Evolutionary conservation across 2,113 vertebrate genomes (phyloP).

Genomic region (Addax nasomaculatus): DNA sequence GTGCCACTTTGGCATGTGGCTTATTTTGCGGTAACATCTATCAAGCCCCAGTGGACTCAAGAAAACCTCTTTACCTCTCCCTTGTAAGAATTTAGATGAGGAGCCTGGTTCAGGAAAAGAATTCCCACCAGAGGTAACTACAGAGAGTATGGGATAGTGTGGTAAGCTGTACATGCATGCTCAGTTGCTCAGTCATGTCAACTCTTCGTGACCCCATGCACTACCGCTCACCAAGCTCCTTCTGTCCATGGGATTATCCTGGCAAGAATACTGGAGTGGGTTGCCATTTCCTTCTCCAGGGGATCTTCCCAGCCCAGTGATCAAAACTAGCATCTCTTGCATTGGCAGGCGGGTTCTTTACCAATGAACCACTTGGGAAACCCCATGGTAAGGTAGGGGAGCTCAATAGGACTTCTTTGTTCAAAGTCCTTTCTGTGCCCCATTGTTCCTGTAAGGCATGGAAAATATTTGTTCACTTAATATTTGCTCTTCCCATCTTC

Average conservation of each 20-base stretch:
- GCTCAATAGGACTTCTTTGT: background rate
- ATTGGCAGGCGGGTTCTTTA: fast-evolving
- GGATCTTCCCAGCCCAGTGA: background rate
- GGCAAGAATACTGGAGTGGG: background rate
- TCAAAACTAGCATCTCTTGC: background rate
- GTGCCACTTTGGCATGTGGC: background rate
- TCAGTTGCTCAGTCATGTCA: background rate
- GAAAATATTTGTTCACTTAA: background rate
- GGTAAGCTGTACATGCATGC: background rate
- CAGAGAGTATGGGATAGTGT: background rate
- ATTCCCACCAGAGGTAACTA: background rate
- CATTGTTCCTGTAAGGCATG: background rate
- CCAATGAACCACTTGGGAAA: background rate
- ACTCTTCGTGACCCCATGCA: background rate
- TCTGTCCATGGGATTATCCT: background rate
- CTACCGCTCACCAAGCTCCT: background rate
- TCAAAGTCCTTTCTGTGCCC: background rate
- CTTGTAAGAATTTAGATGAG: background rate
- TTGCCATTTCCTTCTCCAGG: background rate
- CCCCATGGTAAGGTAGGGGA: background rate
- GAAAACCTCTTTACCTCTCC: background rate
- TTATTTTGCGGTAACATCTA: background rate
- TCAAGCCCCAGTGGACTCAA: background rate
- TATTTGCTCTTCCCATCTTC: background rate
- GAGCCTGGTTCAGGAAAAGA: background rate